Conservation (phyloP, 2,113 vertebrate genomes). For the Cynopterus brachyotis region DNA sequence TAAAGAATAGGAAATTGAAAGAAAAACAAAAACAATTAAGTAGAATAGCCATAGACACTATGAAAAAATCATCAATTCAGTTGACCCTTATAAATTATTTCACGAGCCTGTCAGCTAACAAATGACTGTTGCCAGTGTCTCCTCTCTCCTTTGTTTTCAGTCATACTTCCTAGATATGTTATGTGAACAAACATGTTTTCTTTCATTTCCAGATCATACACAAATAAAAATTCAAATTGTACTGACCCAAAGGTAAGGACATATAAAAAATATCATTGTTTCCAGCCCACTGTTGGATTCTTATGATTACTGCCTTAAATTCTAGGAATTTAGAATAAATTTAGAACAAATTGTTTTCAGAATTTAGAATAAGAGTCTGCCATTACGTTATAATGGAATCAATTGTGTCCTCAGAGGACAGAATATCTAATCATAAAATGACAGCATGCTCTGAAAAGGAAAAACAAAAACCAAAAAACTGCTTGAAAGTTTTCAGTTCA, state of each 20-base stretch:
- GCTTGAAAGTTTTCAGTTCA: neutral
- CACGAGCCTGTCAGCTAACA: neutral
- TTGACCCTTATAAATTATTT: neutral
- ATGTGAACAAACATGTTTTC: neutral
- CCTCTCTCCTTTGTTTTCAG: neutral
- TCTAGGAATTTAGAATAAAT: neutral
- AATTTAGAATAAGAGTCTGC: neutral
- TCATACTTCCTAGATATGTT: neutral
- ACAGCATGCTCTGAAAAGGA: neutral
- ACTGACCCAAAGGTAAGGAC: neutral
- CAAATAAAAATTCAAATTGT: neutral
- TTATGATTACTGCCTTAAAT: neutral
- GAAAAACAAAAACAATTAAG: neutral
- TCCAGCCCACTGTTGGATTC: neutral
- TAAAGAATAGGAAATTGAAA: neutral
- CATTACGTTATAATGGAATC: neutral
- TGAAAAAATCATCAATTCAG: constrained; percentile 1
- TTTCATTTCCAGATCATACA: neutral
- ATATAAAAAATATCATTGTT: neutral
- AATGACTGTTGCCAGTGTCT: neutral
- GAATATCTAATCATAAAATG: neutral
- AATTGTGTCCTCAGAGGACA: neutral
- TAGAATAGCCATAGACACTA: neutral
- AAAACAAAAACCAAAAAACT: neutral
- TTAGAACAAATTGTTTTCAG: neutral